Conservation (phyloP, 2,888 invertebrate species). For the Gisinianus flammeolus region DNA sequence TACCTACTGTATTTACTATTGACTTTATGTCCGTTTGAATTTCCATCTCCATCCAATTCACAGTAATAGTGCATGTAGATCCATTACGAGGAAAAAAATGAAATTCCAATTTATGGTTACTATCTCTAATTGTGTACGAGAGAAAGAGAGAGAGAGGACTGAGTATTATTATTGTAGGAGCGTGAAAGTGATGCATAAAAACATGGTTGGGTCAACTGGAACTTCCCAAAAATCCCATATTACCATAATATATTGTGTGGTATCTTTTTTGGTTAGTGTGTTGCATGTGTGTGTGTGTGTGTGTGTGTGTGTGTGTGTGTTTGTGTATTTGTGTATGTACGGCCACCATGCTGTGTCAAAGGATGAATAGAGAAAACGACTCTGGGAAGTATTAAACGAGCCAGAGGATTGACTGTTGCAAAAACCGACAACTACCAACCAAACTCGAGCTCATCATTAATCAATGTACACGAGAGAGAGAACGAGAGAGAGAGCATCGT, state of each 20-base stretch:
- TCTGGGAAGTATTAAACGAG: slow-evolving; percentile 28
- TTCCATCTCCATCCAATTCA: neutral
- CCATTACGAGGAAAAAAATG: neutral
- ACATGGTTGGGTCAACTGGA: slow-evolving; percentile 2
- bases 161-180: too few species aligned
- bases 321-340: neutral
- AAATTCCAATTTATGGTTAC: too few species aligned
- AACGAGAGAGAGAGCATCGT: neutral
- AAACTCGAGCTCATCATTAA: slow-evolving; percentile 44
- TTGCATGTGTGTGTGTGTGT: neutral
- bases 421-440: slow-evolving; percentile 39
- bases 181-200: neutral
- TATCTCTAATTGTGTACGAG: neutral
- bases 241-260: slow-evolving; percentile 2
- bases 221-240: neutral
- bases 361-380: slow-evolving; percentile 10
- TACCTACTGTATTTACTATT: too few species aligned
- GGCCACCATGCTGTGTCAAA: slow-evolving; percentile 1
- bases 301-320: neutral
- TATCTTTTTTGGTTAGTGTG: neutral
- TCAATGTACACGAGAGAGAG: slow-evolving; percentile 34
- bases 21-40: too few species aligned
- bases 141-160: neutral
- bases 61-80: neutral
- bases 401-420: slow-evolving; percentile 40